These are phyloP conservation scores for Ursus arctos DNA, from an alignment of 2,113 vertebrate genomes.

Conservation along the genomic window DNA sequence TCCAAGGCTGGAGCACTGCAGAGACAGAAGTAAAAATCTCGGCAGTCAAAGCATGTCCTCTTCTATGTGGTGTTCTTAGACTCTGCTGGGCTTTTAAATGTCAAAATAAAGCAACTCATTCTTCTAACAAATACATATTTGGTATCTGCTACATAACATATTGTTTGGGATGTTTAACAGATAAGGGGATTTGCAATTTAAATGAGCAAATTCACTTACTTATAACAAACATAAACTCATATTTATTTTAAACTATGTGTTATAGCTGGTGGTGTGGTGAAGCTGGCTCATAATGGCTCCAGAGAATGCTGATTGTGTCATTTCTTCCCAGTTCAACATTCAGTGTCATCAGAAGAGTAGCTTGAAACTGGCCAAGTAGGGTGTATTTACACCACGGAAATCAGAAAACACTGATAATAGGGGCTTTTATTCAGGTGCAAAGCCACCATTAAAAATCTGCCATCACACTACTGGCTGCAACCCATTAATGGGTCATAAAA, in stretches of 20 bases:
- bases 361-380: not conserved
- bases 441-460: not conserved
- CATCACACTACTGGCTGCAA: not conserved
- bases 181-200: not conserved
- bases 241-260: not conserved
- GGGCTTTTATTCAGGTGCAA: not conserved
- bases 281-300: not conserved
- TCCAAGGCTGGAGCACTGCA: not conserved
- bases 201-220: constrained; percentile 11
- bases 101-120: constrained; percentile 33
- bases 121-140: constrained; percentile 5
- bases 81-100: not conserved
- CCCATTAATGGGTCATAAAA: not conserved
- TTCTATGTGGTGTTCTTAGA: not conserved
- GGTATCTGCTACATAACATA: not conserved
- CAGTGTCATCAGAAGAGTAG: not conserved
- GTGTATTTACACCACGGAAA: not conserved
- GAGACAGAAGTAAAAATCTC: not conserved
- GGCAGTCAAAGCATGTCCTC: not conserved
- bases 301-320: not conserved
- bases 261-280: not conserved
- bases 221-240: not conserved
- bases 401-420: not conserved
- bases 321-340: not conserved
- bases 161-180: not conserved